phyloP scores from a whole-genome alignment of 2,113 vertebrate species.

The Oenanthe melanoleuca region DNA sequence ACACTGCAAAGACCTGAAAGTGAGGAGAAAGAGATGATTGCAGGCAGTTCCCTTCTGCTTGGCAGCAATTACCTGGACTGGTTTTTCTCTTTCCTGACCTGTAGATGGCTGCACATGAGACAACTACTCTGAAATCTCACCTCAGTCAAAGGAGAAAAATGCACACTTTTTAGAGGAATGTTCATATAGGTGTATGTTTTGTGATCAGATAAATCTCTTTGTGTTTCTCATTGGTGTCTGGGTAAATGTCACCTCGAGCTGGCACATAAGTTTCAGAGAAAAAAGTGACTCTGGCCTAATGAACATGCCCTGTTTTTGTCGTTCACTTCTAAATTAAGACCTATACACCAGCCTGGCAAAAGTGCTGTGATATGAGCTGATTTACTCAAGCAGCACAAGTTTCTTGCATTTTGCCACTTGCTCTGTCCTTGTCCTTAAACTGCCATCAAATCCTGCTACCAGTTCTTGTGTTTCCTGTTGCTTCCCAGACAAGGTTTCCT shows the following conservation, averaged over 20 bases:
- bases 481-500: not conserved
- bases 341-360: not conserved
- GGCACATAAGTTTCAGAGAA: not conserved
- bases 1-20: not conserved
- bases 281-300: not conserved
- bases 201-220: not conserved
- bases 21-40: not conserved
- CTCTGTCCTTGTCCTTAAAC: not conserved
- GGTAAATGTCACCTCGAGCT: not conserved
- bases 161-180: not conserved
- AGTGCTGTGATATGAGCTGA: not conserved
- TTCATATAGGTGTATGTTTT: not conserved
- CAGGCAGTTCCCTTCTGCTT: not conserved
- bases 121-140: not conserved
- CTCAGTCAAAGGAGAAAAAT: not conserved
- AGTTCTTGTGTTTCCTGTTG: not conserved
- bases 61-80: not conserved
- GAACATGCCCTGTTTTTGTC: not conserved
- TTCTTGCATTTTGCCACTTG: not conserved
- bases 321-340: not conserved
- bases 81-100: not conserved
- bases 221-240: not conserved
- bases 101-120: not conserved
- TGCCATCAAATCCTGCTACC: not conserved
- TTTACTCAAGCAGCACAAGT: not conserved